Evolutionary conservation across 2,888 invertebrate species (phyloP).

Genomic region (Thelaira solivaga): DNA sequence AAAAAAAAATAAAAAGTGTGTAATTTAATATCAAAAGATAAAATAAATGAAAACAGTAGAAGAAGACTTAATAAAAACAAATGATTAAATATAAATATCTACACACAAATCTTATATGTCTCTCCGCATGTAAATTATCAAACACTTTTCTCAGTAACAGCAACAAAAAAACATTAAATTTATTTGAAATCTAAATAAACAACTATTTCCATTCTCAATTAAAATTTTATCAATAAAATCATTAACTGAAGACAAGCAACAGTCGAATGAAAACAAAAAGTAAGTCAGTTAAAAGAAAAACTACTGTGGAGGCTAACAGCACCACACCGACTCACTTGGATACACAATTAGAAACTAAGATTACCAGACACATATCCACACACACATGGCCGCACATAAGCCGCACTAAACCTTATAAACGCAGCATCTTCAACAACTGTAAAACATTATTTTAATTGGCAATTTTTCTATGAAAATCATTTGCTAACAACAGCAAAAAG

Average conservation of each 20-base stretch:
- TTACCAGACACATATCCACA: too few relatives aligned
- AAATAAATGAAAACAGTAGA: slow-evolving; percentile 9
- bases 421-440: too few relatives aligned
- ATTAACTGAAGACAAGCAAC: not conserved
- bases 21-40: slow-evolving; percentile 16
- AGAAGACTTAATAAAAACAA: slow-evolving; percentile 6
- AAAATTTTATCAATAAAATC: slow-evolving; percentile 12
- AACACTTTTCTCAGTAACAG: too few relatives aligned
- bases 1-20: not conserved
- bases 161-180: slow-evolving; percentile 8
- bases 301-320: not conserved
- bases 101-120: too few relatives aligned
- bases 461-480: too few relatives aligned
- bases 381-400: too few relatives aligned
- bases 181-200: slow-evolving; percentile 16
- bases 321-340: not conserved
- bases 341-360: too few relatives aligned
- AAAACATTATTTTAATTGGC: slow-evolving; percentile 56
- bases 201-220: not conserved
- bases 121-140: too few relatives aligned
- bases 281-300: not conserved
- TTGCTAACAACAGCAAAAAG: too few relatives aligned
- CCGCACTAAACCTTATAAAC: too few relatives aligned
- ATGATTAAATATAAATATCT: too few relatives aligned
- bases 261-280: not conserved